Evolutionary conservation across 2,888 invertebrate species (phyloP), one percentile per base, ranked within the genome.

Genomic region (Horisme vitalbata): DNA sequence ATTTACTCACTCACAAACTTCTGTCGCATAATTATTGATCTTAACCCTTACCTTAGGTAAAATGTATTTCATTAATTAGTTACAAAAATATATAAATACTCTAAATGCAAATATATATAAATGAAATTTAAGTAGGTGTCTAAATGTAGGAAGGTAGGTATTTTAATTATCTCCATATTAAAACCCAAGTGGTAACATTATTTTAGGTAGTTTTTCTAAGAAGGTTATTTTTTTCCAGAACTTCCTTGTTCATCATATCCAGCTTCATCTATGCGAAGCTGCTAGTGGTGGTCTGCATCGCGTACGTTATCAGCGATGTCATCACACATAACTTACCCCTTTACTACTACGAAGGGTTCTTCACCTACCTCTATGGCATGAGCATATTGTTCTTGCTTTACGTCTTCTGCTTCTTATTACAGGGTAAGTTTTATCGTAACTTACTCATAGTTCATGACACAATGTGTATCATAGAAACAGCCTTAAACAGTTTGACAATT

Each of bases 261-360:
- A 98, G 98, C 88, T 96, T 97, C 90, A 95, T 98, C 75, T 98
- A 98, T 90, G 97, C 97, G 73, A 97, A 98, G 88, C 94, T 98
- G 55, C 91, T 98, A 82, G 95, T 98, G 64, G 97, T 98, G 64
- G 94, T 97, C 50, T 98, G 98, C 90, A 92, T 97, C 79, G 97
- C 97, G 57, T 96, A 97, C 85, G 97, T 98, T 69, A 94, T 98
- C 83, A 96, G 97, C 72, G 97, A 98, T 90, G 96, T 97, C 72
- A 95, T 97, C 75, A 97, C 97, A 61, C 95, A 96, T 90, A 95
- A 95, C 83, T 92, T 97, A 64, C 97, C 97, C 58, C 93, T 96
- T 57, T 95, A 95, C 85, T 97, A 97, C 91, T 97, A 97, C 87
- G 97, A 97, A 92, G 97, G 96, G 63, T 97, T 97, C 92, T 97